Evolutionary conservation across 1,140 invertebrate genomes (phyloP).

Genomic region (Amyelois transitella): DNA sequence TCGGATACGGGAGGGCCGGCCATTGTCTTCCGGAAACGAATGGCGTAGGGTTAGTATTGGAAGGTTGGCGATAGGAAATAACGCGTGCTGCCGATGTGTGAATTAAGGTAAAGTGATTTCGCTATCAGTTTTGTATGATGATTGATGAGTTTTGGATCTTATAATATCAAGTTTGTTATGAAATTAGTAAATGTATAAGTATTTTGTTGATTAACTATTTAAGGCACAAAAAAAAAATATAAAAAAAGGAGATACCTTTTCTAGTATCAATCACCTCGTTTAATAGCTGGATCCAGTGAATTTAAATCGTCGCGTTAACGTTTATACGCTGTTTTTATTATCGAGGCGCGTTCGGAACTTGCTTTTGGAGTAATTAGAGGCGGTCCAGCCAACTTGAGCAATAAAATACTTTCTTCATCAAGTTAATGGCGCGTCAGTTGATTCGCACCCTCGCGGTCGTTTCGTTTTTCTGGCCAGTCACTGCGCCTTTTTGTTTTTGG

Average conservation of each 20-base stretch:
- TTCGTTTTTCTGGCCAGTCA: slow-evolving; percentile 11
- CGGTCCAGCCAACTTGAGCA: slow-evolving; percentile 24
- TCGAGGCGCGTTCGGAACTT: slow-evolving; percentile 19
- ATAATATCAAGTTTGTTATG: no score
- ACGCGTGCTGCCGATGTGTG: slow-evolving; percentile 19
- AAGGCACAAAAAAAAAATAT: no score
- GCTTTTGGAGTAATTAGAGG: slow-evolving; percentile 43
- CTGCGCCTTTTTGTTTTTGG: slow-evolving; percentile 21
- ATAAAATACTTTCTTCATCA: slow-evolving; percentile 62
- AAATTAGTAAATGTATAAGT: no score
- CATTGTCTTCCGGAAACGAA: slow-evolving; percentile 62
- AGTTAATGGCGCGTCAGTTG: slow-evolving; percentile 39
- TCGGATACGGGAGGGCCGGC: slow-evolving; percentile 46
- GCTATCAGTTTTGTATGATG: no score
- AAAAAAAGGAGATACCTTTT: no score
- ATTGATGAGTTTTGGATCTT: no score
- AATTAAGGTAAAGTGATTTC: slow-evolving; percentile 16
- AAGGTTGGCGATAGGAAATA: slow-evolving; percentile 41
- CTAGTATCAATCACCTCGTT: neutral
- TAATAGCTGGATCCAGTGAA: neutral
- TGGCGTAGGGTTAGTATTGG: slow-evolving; percentile 32
- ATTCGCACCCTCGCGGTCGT: slow-evolving; percentile 17
- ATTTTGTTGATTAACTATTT: no score
- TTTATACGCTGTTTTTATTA: slow-evolving; percentile 4
- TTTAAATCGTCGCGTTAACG: slow-evolving; percentile 5